phyloP scores from a whole-genome alignment of 2,888 invertebrate species.

The Exocentrus adspersus region DNA sequence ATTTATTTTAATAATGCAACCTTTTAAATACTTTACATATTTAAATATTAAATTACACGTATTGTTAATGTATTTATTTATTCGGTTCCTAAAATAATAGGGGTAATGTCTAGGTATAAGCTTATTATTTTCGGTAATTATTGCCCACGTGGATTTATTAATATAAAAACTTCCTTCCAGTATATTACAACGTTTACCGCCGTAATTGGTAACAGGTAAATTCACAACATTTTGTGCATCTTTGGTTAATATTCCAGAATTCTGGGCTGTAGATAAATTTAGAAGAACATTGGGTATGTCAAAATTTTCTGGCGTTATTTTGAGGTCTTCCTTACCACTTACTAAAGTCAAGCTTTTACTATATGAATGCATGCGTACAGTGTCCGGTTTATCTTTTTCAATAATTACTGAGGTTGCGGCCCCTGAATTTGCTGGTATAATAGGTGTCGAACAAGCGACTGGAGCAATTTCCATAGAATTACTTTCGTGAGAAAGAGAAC shows the following conservation, averaged over 20 bases:
- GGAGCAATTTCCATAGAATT: too few relatives aligned
- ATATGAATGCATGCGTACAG: too few relatives aligned
- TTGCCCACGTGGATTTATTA: neutral
- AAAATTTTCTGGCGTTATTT: too few relatives aligned
- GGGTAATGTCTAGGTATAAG: neutral
- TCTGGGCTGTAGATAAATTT: too few relatives aligned
- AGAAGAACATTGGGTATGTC: too few relatives aligned
- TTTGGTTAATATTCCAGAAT: neutral
- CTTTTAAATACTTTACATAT: constrained; percentile 9
- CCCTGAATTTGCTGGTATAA: too few relatives aligned
- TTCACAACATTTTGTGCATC: neutral
- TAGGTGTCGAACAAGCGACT: too few relatives aligned
- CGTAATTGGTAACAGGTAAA: neutral
- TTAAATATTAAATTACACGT: constrained; percentile 9
- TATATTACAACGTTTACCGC: neutral
- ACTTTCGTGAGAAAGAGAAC: too few relatives aligned
- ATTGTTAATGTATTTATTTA: neutral
- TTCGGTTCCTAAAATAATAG: neutral
- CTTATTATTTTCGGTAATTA: neutral
- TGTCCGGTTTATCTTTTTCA: too few relatives aligned
- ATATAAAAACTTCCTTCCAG: neutral
- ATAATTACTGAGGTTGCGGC: too few relatives aligned
- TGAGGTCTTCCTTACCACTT: too few relatives aligned
- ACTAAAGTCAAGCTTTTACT: too few relatives aligned
- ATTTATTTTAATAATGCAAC: neutral